Base-by-base conservation (phyloP, 2,797 vertebrate species). In the Sylvia borin region DNA sequence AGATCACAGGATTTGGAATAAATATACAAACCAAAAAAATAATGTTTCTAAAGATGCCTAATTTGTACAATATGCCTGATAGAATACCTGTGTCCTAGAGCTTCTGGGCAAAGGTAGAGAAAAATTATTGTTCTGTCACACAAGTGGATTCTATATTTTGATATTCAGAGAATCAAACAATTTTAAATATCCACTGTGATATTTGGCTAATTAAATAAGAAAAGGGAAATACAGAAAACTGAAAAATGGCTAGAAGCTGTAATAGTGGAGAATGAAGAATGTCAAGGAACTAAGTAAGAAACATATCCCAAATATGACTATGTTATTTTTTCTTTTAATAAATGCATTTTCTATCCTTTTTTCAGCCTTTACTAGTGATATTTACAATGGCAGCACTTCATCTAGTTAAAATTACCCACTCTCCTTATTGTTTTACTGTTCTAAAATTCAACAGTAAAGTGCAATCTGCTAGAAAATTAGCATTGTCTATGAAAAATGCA, bases 401-500 rank as follows among this genome's bases (percentile, higher is more conserved):
- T 78, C n/a, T 86, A 36, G 14, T 92, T 90, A 61, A 87, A 91
- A 50, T 88, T 72, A 47, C 32, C 13, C 7, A 51, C 15, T 82
- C 7, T 31, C 16, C 60, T 85, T 89, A 57, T 34, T 5, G 1
- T 72, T 93, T 92, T 83, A 51, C 81, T 64, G 32, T 88, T 92
- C 38, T 60, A 79, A 94, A 94, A 92, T 78, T 77, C 82, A 93
- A 61, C 51, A 88, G 43, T 61, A 92, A 95, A 97, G 21, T 66
- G 67, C 53, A 94, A 34, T 65, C 51, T 92, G 51, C 70, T 85
- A 53, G 32, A 85, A 78, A 70, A 95, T 67, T 93, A 78, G 16
- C 79, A 65, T 79, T 94, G 78, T 92, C 72, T 96, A 92, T 88
- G 92, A 90, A 90, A 97, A 96, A 90, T 74, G 55, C 61, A 96